Base-by-base conservation (phyloP, 2,888 invertebrate genomes). In the Lycaena phlaeas region DNA sequence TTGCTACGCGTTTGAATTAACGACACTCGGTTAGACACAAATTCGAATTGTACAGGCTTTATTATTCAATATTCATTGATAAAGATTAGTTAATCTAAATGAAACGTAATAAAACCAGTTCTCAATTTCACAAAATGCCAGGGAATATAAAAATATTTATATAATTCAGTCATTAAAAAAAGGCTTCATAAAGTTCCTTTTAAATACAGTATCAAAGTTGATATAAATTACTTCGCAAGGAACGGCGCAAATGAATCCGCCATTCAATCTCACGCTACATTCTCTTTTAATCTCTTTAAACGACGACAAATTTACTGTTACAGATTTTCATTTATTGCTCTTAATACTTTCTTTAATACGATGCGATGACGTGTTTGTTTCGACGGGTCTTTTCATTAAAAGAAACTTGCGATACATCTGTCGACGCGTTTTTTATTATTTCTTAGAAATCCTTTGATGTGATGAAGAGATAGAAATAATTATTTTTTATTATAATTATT, bases 251-350 rank as follows among this genome's bases (percentile, higher is more conserved):
- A 76, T 68, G 64, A 73, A 76, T 73, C 71, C 62, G 63, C 73
- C 62, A 64, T 76, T 72, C 76, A 76, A 79, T 81, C 69, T 77
- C 71, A 76, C 72, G 73, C 68, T 72, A 74, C 74, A 76, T 73
- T 77, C 70, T 73, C 72, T 75, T 76, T 75, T 77, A 79, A 78
- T 76, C 74, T 74, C 56, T 73, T 68, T 65, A 69, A 75, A 72
- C 68, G 74, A 68, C 72, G 76, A 73, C 74, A 73, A 74, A 78
- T 78, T 74, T 77, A 77, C 70, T 75, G 73, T 61, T 66, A 64
- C 64, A 68, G 65, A 69, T 69, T 73, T 71, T 69, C 59, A 67
- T 75, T 73, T 68, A 67, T 67, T 64, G 57, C 61, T 55, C 44
- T 51, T 56, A 64, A 69, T 69, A 58, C 59, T 63, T 68, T 66